A percentile compares a stretch with the other conserved stretches of the same genome.
phyloP scores from a whole-genome alignment of 2,113 vertebrate genomes.

The Antennarius striatus region DNA sequence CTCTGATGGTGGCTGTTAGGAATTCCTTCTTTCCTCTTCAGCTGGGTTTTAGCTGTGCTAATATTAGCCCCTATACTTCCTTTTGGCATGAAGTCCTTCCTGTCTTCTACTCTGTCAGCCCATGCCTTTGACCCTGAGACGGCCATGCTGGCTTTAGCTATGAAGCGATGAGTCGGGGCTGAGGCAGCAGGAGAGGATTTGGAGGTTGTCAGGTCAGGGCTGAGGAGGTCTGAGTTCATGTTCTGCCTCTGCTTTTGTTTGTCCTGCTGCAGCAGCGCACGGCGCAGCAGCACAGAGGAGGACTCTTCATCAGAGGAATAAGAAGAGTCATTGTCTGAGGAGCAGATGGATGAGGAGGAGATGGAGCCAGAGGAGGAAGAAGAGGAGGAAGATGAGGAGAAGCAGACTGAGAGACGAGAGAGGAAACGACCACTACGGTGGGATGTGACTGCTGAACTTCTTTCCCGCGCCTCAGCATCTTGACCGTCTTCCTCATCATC shows the following conservation, averaged over 20 bases:
- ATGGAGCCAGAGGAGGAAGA: conserved; percentile 91
- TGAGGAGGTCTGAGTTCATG: conserved; percentile 76
- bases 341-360: conserved; percentile 95
- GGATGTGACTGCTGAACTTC: conserved; percentile 37
- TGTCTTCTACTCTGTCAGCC: conserved; percentile 62
- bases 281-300: conserved; percentile 88
- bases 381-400: conserved; percentile 92
- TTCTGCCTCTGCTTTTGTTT: conserved; percentile 70
- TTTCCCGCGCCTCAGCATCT: conserved; percentile 66
- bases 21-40: conserved; percentile 67
- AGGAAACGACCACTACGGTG: conserved; percentile 84
- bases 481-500: conserved; percentile 85
- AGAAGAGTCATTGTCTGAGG: conserved; percentile 94
- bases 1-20: conserved; percentile 50
- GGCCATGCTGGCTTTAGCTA: conserved; percentile 80
- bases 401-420: conserved; percentile 87
- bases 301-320: conserved; percentile 95
- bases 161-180: conserved; percentile 79
- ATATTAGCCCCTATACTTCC: conserved; percentile 48
- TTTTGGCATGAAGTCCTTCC: conserved; percentile 65
- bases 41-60: conserved; percentile 58
- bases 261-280: conserved; percentile 88
- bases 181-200: conserved; percentile 54
- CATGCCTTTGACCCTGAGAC: conserved; percentile 78
- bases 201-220: conserved; percentile 59